Conservation (phyloP, 2,797 vertebrate species). For the Trichosurus vulpecula region DNA sequence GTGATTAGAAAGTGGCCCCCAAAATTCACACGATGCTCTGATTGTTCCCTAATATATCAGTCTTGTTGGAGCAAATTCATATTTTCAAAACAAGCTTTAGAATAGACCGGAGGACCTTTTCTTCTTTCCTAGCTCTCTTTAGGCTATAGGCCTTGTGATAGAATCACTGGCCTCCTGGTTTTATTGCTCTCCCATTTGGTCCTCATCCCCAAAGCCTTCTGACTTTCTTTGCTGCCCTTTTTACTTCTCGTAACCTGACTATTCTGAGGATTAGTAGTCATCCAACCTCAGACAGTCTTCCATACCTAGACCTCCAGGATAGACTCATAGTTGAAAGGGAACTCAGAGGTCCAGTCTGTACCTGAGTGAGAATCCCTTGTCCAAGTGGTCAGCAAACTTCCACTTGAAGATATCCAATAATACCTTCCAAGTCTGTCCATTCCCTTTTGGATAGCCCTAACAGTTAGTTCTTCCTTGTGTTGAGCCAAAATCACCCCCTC, state of each 20-base stretch:
- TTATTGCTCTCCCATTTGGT: not conserved
- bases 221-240: conserved; percentile 7
- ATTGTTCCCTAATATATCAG: not conserved
- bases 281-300: conserved; percentile 1
- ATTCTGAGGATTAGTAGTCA: conserved; percentile 1
- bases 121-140: too few species aligned
- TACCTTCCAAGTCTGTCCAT: not conserved
- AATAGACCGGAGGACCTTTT: not conserved
- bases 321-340: not conserved
- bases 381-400: not conserved
- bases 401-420: not conserved
- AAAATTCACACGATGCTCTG: not conserved
- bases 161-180: not conserved
- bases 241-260: not conserved
- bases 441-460: not conserved
- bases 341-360: not conserved
- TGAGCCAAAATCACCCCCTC: not conserved
- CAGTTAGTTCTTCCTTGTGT: not conserved
- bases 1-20: not conserved
- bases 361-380: not conserved
- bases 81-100: not conserved
- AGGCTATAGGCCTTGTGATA: not conserved
- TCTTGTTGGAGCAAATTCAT: not conserved
- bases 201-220: not conserved
- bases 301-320: not conserved